A percentile compares a stretch with the other conserved stretches of the same genome.
Conservation (phyloP, 2,888 invertebrate genomes). For the Acheta domesticus region DNA sequence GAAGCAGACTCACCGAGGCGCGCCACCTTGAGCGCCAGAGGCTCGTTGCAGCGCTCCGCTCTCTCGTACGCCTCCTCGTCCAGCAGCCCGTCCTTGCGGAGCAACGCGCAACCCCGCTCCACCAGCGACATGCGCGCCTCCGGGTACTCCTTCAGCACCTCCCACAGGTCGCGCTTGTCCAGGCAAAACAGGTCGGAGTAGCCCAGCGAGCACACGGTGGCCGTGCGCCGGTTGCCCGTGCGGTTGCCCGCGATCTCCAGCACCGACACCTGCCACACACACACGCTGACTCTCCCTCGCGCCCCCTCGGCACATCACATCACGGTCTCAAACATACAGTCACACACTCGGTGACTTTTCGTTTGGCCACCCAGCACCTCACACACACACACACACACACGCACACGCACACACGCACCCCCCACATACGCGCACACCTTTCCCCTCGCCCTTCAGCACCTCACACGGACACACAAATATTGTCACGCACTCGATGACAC, state of each 20-base stretch:
- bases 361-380: no score
- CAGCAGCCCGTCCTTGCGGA: conserved; percentile 82
- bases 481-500: no score
- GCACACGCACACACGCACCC: no score
- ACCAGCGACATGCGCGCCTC: conserved; percentile 79
- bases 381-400: no score
- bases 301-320: no score
- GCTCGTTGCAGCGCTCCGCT: conserved; percentile 66
- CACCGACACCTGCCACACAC: conserved; percentile 61
- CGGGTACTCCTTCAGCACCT: conserved; percentile 83
- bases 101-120: conserved; percentile 80
- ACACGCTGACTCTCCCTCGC: no score
- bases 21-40: conserved; percentile 73
- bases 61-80: conserved; percentile 73
- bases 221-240: conserved; percentile 90
- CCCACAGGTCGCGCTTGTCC: conserved; percentile 89
- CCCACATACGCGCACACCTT: no score
- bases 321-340: no score
- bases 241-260: conserved; percentile 92
- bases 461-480: no score
- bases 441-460: no score
- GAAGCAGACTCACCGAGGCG: conserved; percentile 52
- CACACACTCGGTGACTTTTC: no score
- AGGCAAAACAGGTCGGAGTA: conserved; percentile 94
- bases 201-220: conserved; percentile 86